Percentiles rank a stretch among this genome's conserved stretches.
Evolutionary conservation across 2,113 vertebrate species (phyloP).

Genomic region (Pedetes capensis): DNA sequence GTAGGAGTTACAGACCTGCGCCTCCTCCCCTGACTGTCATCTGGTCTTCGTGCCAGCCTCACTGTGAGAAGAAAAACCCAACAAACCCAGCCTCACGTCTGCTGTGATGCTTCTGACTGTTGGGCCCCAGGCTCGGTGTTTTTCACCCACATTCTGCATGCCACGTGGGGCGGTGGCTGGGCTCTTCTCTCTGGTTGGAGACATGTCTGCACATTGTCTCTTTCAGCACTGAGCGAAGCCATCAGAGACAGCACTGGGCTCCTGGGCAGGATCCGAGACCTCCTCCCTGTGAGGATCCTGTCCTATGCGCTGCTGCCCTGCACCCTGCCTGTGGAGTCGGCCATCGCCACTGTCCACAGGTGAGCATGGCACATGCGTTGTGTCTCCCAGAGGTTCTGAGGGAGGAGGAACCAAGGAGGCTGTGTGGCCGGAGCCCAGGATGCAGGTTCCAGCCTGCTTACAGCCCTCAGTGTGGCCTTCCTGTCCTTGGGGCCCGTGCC

Average conservation of each 20-base stretch:
- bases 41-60: background rate
- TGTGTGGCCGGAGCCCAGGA: rapidly evolving
- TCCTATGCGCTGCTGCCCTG: slow-evolving; percentile 92
- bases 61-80: background rate
- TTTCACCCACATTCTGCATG: background rate
- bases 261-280: slow-evolving; percentile 83
- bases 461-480: too few species aligned
- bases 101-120: rapidly evolving
- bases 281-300: slow-evolving; percentile 87
- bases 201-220: rapidly evolving
- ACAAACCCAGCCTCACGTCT: background rate
- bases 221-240: slow-evolving; percentile 87
- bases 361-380: slow-evolving; percentile 47
- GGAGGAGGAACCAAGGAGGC: rapidly evolving
- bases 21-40: background rate
- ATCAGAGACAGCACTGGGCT: slow-evolving; percentile 83
- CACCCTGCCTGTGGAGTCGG: slow-evolving; percentile 90
- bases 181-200: rapidly evolving
- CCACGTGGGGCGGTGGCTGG: rapidly evolving
- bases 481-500: background rate
- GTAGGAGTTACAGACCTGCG: background rate
- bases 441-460: rapidly evolving
- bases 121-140: rapidly evolving
- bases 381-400: rapidly evolving
- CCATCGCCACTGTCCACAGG: slow-evolving; percentile 86